A percentile compares a stretch with the other conserved stretches of the same genome.
phyloP scores from a whole-genome alignment of 1,140 invertebrate species.

The Galleria mellonella region DNA sequence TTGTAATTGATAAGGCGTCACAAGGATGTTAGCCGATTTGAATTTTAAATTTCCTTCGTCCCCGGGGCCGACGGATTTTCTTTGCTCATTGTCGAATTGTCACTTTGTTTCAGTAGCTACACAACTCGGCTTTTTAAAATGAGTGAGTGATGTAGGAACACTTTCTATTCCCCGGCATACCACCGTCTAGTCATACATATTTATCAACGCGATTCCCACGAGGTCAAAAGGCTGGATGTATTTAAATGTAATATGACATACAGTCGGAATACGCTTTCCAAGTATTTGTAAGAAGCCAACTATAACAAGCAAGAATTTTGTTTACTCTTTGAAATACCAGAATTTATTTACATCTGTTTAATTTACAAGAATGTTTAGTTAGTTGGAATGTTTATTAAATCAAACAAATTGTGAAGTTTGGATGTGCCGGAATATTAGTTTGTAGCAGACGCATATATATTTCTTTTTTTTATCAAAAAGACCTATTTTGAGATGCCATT shows the following conservation, averaged over 20 bases:
- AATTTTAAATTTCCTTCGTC: constrained; percentile 47
- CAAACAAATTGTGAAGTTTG: no score
- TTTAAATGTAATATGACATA: constrained; percentile 3
- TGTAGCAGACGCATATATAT: no score
- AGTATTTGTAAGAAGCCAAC: no score
- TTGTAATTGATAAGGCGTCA: constrained; percentile 59
- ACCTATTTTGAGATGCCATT: no score
- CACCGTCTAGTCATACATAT: constrained; percentile 1
- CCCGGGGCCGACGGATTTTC: constrained; percentile 9
- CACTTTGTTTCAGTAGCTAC: constrained; percentile 7
- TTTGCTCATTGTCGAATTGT: constrained; percentile 7
- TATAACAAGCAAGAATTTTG: no score
- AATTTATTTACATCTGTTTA: no score
- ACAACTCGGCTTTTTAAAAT: neutral
- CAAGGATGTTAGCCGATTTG: constrained; percentile 28
- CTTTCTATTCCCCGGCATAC: constrained; percentile 1
- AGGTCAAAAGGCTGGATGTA: constrained; percentile 1
- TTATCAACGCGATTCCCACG: constrained; percentile 1
- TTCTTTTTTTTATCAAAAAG: no score
- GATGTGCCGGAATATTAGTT: no score
- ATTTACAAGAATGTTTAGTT: no score
- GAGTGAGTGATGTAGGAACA: constrained; percentile 1
- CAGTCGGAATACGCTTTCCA: no score
- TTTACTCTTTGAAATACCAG: no score
- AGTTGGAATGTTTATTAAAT: neutral